These are phyloP conservation scores for Tipula vernalis DNA, from an alignment of 2,888 invertebrate species.

Conservation along the genomic window DNA sequence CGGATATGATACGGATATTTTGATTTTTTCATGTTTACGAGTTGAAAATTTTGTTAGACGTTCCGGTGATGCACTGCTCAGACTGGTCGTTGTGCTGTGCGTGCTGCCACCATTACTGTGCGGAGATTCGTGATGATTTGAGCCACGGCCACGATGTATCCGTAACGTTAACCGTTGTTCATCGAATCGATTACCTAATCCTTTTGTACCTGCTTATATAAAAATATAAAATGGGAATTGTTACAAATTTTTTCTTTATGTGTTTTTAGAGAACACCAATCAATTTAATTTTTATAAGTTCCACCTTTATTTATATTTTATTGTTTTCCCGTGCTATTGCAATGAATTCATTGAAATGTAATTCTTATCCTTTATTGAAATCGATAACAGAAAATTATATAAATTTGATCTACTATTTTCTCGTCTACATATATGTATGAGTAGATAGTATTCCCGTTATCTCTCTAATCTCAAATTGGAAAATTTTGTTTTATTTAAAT, in stretches of 20 bases:
- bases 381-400: not conserved
- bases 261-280: not conserved
- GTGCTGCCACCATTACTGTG: constrained; percentile 56
- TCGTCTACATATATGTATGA: not conserved
- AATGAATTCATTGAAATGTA: not conserved
- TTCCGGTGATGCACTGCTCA: constrained; percentile 52
- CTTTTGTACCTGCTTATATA: constrained; percentile 40
- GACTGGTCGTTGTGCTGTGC: constrained; percentile 53
- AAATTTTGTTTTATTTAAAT: not conserved
- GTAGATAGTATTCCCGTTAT: not conserved
- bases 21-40: constrained; percentile 62
- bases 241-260: not conserved
- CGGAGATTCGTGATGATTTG: constrained; percentile 45
- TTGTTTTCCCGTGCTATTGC: not conserved
- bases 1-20: constrained; percentile 76
- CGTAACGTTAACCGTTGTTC: constrained; percentile 82
- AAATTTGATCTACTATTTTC: not conserved
- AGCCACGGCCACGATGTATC: constrained; percentile 75
- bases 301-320: not conserved
- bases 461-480: not conserved
- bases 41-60: constrained; percentile 46
- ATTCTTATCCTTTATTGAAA: not conserved
- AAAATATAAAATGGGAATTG: not conserved
- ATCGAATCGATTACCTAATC: constrained; percentile 65
- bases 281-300: not conserved